A percentile compares a stretch with the other conserved stretches of the same genome.
Evolutionary conservation across 2,797 vertebrate species (phyloP).

Genomic region (Phaenicophaeus curvirostris): DNA sequence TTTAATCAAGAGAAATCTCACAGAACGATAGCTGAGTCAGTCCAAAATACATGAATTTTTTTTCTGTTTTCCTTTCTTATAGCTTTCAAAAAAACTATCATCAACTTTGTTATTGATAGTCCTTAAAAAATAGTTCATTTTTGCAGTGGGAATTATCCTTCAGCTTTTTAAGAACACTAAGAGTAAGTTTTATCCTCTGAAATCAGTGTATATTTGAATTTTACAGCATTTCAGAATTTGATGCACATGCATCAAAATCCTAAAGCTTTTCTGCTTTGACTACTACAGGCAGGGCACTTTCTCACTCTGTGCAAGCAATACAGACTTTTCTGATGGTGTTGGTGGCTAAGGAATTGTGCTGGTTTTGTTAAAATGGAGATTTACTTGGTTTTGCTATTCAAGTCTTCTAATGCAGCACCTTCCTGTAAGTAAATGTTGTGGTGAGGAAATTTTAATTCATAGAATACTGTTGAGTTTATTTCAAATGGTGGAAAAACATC

Average conservation of each 20-base stretch:
- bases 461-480: not conserved
- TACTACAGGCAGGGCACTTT: not conserved
- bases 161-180: not conserved
- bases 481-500: not conserved
- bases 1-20: slow-evolving; percentile 9
- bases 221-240: not conserved
- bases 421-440: not conserved
- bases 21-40: not conserved
- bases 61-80: not conserved
- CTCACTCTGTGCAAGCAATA: not conserved
- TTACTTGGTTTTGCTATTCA: not conserved
- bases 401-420: not conserved
- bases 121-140: not conserved
- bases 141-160: not conserved
- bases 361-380: not conserved
- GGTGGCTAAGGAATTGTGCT: not conserved
- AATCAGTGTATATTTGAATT: not conserved
- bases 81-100: not conserved
- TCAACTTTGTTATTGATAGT: not conserved
- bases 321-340: not conserved
- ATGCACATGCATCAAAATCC: not conserved
- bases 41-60: not conserved
- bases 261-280: not conserved
- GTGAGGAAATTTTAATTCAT: not conserved
- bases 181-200: not conserved